These are phyloP conservation scores for Pelobates fuscus DNA, from an alignment of 2,113 vertebrate species.

Conservation along the genomic window DNA sequence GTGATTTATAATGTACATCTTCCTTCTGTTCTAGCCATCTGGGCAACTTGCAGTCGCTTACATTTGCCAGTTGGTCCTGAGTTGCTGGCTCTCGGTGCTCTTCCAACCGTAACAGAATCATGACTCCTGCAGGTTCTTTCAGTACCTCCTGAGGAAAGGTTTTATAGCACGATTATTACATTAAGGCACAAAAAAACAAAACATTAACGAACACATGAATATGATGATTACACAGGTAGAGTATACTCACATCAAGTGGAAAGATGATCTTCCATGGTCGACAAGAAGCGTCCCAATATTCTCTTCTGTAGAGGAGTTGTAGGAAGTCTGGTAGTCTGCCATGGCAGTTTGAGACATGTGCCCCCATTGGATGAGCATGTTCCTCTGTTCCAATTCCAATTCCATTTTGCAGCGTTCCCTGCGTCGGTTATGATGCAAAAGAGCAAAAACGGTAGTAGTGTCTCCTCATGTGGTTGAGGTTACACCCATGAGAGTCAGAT, in stretches of 20 bases:
- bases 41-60: constrained; percentile 7
- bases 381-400: background rate
- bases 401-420: background rate
- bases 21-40: constrained; percentile 14
- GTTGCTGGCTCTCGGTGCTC: background rate
- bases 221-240: background rate
- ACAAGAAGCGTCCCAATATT: constrained; percentile 26
- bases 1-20: background rate
- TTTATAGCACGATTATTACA: background rate
- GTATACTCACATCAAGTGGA: constrained; percentile 15
- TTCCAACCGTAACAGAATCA: constrained; percentile 29
- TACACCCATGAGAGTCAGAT: background rate
- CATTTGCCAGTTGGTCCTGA: background rate
- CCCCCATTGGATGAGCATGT: background rate
- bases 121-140: constrained; percentile 16
- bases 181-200: background rate
- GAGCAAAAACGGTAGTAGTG: constrained; percentile 12
- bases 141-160: background rate
- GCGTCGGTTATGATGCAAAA: constrained; percentile 2
- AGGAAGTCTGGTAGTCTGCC: background rate
- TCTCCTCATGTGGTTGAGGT: background rate
- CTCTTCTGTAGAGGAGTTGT: constrained; percentile 25
- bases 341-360: background rate
- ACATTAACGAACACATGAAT: background rate
- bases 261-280: constrained; percentile 41